Evolutionary conservation across 2,888 invertebrate species (phyloP).

Genomic region (Perdita meconis): DNA sequence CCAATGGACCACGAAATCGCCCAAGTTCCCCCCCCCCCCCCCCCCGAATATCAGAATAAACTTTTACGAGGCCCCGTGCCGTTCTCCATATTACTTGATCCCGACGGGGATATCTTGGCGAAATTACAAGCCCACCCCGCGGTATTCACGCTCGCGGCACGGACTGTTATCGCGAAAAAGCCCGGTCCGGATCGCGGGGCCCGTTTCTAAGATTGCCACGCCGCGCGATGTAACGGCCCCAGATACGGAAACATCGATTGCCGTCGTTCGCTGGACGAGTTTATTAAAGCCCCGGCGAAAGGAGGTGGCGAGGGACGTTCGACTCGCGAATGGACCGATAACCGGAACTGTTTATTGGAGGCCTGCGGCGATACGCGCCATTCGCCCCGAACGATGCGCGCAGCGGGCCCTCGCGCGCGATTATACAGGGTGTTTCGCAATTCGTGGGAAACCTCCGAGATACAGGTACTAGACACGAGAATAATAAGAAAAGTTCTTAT

Average conservation of each 20-base stretch:
- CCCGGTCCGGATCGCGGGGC: not conserved
- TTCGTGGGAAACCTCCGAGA: no score
- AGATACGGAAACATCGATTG: slow-evolving; percentile 45
- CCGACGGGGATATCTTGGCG: slow-evolving; percentile 10
- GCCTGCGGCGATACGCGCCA: slow-evolving; percentile 67
- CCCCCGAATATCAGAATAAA: slow-evolving; percentile 3
- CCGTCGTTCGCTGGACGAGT: slow-evolving; percentile 38
- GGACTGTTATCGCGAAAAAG: slow-evolving; percentile 43
- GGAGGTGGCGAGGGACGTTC: slow-evolving; percentile 8
- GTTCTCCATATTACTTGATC: slow-evolving; percentile 36
- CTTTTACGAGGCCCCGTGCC: slow-evolving; percentile 30
- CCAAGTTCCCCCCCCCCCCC: no score
- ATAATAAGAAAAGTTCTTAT: no score
- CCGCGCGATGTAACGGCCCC: slow-evolving; percentile 3
- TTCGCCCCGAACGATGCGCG: slow-evolving; percentile 61
- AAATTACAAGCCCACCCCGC: slow-evolving; percentile 14
- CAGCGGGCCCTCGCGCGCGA: slow-evolving; percentile 51
- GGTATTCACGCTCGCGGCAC: not conserved
- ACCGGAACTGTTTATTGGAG: slow-evolving; percentile 78
- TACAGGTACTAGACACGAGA: no score
- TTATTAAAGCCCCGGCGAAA: slow-evolving; percentile 35
- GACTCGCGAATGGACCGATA: slow-evolving; percentile 73
- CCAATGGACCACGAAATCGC: not conserved
- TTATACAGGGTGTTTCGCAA: slow-evolving; percentile 48
- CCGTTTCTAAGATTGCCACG: slow-evolving; percentile 42